Base-by-base conservation (phyloP, 37 sponge, comb jelly and placozoan genomes). In the Amphimedon queenslandica region DNA sequence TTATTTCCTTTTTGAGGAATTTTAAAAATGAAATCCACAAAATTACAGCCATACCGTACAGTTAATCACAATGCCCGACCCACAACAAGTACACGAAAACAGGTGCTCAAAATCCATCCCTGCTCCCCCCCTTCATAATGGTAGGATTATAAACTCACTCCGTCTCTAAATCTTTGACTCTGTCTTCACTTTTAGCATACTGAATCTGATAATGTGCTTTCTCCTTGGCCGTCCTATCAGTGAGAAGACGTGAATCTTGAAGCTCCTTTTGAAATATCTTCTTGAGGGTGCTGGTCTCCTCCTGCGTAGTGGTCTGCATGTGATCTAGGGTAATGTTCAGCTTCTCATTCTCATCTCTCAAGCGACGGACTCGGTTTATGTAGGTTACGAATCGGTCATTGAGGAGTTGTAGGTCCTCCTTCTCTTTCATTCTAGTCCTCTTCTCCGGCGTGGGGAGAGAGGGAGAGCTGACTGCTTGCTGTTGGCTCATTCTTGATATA, bases 221-320 rank as follows among this genome's bases (percentile, higher is more conserved):
- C 71, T 88, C 87, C 63, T 88, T 88, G 3, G 92, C 93, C 8
- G 96, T 96, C 55, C 92, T 90, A 51, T 92, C 96, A 23, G 92
- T 82, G 29, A 96, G 79, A n/a, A 63, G 43, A 4, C 93, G 76
- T 2, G 93, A 83, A 68, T 92, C 96, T 16, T 79, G 69, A 64
- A 96, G 58, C 69, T 96, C 96, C 10, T 67, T 38, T 37, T 91
- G 86, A 68, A 80, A 89, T 35, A 96, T 66, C n/a, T 56, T 77
- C 55, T 83, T 85, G n/a, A 92, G 64, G 2, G 71, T 39, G 0
- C 73, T 86, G 2, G 77, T 64, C 38, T 84, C 90, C 60, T 73
- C 72, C 23, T 77, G 67, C 39, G 77, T 77, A 5, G 74, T 34
- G 33, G 72, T 43, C 6, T 70, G 63, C 35, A 71, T 56, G 5